Conservation (phyloP, 2,888 invertebrate genomes). For the Acanthococcus lagerstroemiae region DNA sequence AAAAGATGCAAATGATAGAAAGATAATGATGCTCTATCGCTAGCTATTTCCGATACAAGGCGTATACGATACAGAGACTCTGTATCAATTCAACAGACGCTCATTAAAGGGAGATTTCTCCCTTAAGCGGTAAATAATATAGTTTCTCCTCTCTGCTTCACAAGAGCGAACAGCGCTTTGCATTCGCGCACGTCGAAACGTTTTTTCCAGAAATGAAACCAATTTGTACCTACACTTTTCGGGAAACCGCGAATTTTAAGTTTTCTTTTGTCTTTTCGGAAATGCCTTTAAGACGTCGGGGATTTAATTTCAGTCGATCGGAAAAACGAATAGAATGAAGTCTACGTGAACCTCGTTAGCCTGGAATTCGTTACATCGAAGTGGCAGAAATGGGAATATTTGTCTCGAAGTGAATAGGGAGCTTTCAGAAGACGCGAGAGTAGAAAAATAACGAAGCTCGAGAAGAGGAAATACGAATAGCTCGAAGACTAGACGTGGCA, state of each 20-base stretch:
- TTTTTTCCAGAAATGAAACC: not conserved
- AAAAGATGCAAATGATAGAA: constrained; percentile 21
- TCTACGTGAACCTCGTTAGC: no score
- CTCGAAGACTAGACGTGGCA: no score
- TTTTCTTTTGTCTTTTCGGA: not conserved
- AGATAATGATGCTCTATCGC: constrained; percentile 21
- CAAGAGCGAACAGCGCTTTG: not conserved
- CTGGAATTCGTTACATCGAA: no score
- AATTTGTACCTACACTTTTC: not conserved
- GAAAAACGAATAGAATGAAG: not conserved
- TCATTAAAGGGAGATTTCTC: constrained; percentile 25
- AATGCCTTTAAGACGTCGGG: no score
- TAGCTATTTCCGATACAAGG: constrained; percentile 17
- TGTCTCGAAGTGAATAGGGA: no score
- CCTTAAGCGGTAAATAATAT: constrained; percentile 17
- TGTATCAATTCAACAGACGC: constrained; percentile 28
- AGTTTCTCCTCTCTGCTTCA: not conserved
- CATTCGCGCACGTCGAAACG: not conserved
- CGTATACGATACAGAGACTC: constrained; percentile 8
- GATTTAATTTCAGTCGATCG: not conserved
- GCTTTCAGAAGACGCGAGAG: no score
- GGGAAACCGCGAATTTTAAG: not conserved
- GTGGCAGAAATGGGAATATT: no score
- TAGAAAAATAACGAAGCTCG: no score
- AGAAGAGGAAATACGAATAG: no score